phyloP scores from a whole-genome alignment of 2,888 invertebrate species.

The Leptopilina myrica region DNA sequence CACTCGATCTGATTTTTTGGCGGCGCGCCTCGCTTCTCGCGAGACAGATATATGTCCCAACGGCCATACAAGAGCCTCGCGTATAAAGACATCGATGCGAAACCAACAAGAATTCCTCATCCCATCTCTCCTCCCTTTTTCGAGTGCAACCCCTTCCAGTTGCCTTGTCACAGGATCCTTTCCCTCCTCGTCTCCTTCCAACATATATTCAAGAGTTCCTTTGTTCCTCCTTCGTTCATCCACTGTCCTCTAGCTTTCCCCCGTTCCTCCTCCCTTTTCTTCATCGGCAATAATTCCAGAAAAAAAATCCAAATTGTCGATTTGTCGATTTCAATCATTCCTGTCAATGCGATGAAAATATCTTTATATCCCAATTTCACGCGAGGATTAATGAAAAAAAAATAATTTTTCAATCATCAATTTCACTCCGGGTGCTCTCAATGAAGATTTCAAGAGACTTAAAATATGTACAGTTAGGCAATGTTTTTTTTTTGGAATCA shows the following conservation, averaged over 20 bases:
- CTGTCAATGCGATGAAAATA: background rate
- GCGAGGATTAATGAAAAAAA: background rate
- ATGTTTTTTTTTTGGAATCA: background rate
- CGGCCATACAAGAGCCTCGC: constrained; percentile 75
- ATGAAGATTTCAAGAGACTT: background rate
- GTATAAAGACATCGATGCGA: constrained; percentile 77
- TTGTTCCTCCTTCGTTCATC: no score
- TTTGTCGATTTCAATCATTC: no score
- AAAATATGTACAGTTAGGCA: background rate
- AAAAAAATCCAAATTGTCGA: no score
- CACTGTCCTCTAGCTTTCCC: no score
- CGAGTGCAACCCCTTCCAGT: constrained; percentile 37
- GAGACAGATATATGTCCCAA: constrained; percentile 76
- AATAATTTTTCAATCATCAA: no score
- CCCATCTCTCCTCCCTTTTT: constrained; percentile 63
- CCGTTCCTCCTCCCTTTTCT: no score
- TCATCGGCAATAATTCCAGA: no score
- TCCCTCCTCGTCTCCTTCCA: constrained; percentile 40
- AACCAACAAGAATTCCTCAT: constrained; percentile 77
- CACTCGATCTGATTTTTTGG: constrained; percentile 77
- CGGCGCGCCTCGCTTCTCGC: constrained; percentile 75
- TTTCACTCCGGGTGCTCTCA: background rate
- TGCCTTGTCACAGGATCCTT: constrained; percentile 42
- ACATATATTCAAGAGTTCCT: constrained; percentile 30
- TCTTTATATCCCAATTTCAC: constrained; percentile 1